Base-by-base conservation (phyloP, 2,888 invertebrate species). In the Hypomecis punctinalis region DNA sequence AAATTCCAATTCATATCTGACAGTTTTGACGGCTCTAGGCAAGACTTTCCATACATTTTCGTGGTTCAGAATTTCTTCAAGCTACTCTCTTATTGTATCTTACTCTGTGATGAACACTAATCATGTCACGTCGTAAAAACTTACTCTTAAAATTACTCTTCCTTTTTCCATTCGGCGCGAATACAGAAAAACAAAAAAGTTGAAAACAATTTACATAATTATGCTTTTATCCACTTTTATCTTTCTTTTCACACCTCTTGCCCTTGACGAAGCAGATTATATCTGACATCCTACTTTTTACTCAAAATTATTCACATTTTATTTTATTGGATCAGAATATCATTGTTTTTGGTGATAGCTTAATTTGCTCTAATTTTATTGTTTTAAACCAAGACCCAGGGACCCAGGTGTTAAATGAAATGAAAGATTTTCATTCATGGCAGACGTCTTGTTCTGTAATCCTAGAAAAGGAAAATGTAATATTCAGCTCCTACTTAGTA, bases 221-320 rank as follows among this genome's bases (percentile, higher is more conserved):
- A 69, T 70, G 66, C 70, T 72, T 70, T 69, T 70, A 68, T 72
- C 70, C 39, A 13, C 8, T 70, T 61, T 57, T 57, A 49, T 59
- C 56, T 45, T 65, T 61, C 63, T 61, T 63, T 58, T 64, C 47
- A 53, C 51, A 51, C 39, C 4, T 49, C 11, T 37, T 48, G 35
- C 48, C 36, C 35, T 49, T 49, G n/a, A 39, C 11, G 51, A 39
- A 39, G 39, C 23, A 11, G 8, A 51, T 51, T 49, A 37, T 37
- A 49, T 11, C 6, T 37, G 36, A n/a, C 49, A 37, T 39, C 4
- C 5, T 6, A 11, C 13, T 48, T 48, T 33, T 9, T 47, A 33
- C 23, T 36, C 7, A 7, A 40, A 8, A 9, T 33, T 33, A 6
- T 11, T 45, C 43, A 11, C 5, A 43, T 5, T 43, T 23, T 23